Conservation (phyloP, 2,113 vertebrate species). For the Potamarius usumacintae region DNA sequence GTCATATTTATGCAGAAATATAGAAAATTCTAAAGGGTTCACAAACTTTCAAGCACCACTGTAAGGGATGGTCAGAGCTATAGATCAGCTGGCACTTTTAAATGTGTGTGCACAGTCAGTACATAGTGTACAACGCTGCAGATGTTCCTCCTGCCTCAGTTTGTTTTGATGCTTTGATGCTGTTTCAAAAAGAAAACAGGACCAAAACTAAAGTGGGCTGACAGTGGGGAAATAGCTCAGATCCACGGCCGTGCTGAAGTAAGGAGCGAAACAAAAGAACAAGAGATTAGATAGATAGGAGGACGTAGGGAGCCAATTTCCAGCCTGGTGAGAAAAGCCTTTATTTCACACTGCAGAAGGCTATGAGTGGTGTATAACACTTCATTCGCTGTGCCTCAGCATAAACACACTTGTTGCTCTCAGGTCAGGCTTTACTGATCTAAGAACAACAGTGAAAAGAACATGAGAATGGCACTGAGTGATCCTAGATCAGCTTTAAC, state of each 20-base stretch:
- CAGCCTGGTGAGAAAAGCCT: constrained; percentile 47
- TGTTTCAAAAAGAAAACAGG: constrained; percentile 25
- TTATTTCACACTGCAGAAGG: constrained; percentile 55
- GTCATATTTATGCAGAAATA: too few species aligned
- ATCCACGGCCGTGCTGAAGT: constrained; percentile 35
- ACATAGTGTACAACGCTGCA: too few species aligned
- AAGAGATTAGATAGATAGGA: constrained; percentile 52
- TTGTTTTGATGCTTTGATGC: constrained; percentile 7
- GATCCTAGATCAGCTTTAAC: constrained; percentile 25
- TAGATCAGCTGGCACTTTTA: background rate
- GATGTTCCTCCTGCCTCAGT: background rate
- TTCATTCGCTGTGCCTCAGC: constrained; percentile 46
- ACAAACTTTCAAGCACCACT: too few species aligned
- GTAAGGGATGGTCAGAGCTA: background rate
- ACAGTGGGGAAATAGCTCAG: constrained; percentile 41
- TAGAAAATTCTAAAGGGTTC: too few species aligned
- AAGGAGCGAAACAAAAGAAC: constrained; percentile 56
- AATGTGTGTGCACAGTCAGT: background rate
- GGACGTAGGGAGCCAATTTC: constrained; percentile 52
- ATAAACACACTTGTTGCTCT: constrained; percentile 16
- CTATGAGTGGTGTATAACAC: constrained; percentile 38
- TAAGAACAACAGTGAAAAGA: background rate
- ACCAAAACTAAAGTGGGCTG: constrained; percentile 43
- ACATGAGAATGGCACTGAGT: background rate
- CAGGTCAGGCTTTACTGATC: constrained; percentile 25